Conservation (phyloP, 2,113 vertebrate genomes). For the Trogon melanurus region DNA sequence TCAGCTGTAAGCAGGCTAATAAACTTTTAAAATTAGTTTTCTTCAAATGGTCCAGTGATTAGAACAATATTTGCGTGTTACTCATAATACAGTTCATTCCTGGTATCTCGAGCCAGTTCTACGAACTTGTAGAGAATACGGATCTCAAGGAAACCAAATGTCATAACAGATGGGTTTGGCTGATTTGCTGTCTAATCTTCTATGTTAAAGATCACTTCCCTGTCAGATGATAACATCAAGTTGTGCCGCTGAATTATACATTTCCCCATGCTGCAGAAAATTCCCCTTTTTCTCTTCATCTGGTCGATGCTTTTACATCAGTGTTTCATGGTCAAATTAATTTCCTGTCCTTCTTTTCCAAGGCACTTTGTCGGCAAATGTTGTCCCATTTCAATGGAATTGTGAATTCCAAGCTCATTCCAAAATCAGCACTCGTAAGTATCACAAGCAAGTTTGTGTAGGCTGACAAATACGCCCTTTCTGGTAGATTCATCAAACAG, state of each 20-base stretch:
- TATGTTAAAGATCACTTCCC: slow-evolving; percentile 24
- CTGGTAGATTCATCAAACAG: neutral
- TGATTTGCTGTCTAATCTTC: slow-evolving; percentile 40
- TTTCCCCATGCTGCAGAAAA: neutral
- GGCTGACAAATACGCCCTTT: neutral
- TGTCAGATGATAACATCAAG: slow-evolving; percentile 38
- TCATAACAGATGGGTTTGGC: slow-evolving; percentile 40
- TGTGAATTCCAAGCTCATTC: neutral
- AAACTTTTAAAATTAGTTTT: neutral
- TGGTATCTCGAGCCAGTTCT: slow-evolving; percentile 16
- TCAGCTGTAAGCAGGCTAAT: neutral
- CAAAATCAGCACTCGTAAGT: neutral
- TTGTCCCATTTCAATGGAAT: neutral
- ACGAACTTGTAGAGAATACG: neutral
- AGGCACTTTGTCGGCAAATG: neutral
- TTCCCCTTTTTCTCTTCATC: slow-evolving; percentile 9
- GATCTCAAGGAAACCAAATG: slow-evolving; percentile 53
- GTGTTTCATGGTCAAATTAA: neutral
- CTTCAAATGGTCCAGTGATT: neutral
- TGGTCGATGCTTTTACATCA: slow-evolving; percentile 17
- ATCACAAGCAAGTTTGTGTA: neutral
- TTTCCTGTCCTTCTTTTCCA: slow-evolving; percentile 26
- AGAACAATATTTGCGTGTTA: neutral
- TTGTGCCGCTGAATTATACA: neutral
- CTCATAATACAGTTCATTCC: neutral